Base-by-base conservation (phyloP, 2,888 invertebrate genomes). In the Drosophila affinis region DNA sequence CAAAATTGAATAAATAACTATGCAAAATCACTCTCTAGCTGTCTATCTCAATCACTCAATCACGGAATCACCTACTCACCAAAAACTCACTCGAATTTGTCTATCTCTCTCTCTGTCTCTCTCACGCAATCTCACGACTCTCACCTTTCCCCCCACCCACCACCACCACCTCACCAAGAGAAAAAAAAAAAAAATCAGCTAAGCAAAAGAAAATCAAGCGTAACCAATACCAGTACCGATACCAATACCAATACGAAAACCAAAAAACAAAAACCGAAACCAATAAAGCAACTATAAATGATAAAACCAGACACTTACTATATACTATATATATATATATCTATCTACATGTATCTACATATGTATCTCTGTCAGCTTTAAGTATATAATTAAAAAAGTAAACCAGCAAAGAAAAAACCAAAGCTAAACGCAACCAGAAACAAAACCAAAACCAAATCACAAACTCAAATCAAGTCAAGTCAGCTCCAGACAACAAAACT, bases 21-120 rank as follows among this genome's bases (percentile, higher is more conserved):
- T 61, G 80, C 64, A 74, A 80, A 83, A 61, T 62, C 67, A 79
- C 82, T 81, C 63, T 73, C 62, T 60, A 78, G 34, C 27, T 52
- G 54, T 46, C 74, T 72, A 54, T 52, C 53, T 69, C 72, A 76
- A 84, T 76, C 71, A 84, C 67, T 61, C 76, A 81, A 62, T 79
- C 74, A 79, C 78, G 79, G 65, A 75, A 70, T 75, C 80, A 77
- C 87, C 82, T 72, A 83, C 81, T 79, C 86, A 77, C 72, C 60
- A 70, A 72, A 74, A 49, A 45, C 32, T 61, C 55, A 70, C 61
- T 68, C 63, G 63, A 60, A 70, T 54, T 53, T 47, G 68, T 71
- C 46, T 47, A 9, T 44, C 54, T 54, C 51, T 71, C 48, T 75
- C 54, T 54, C 51, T 71, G 45, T 75, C 57, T 81, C 54, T 76